phyloP scores from a whole-genome alignment of 2,113 vertebrate genomes.

The Cygnus buccinator region DNA sequence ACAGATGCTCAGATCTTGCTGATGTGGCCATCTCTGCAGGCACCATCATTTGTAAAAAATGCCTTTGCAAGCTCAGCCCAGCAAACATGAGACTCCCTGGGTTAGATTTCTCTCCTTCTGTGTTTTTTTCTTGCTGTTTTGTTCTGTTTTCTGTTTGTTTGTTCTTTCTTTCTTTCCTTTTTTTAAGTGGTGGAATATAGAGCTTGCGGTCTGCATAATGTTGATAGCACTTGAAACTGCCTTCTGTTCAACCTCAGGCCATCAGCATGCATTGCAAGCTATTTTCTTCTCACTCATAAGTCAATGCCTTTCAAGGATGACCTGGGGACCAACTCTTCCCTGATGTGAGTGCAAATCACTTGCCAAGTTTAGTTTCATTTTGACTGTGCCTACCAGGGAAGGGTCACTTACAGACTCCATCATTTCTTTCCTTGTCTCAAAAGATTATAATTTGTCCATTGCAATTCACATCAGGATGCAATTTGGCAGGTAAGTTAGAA shows the following conservation, averaged over 20 bases:
- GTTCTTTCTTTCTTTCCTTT: neutral
- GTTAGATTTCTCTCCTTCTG: neutral
- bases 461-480: slow-evolving; percentile 69
- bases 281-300: neutral
- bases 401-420: slow-evolving; percentile 54
- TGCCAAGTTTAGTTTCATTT: slow-evolving; percentile 43
- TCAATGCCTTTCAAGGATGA: slow-evolving; percentile 2
- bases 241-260: slow-evolving; percentile 10
- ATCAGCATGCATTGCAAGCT: neutral
- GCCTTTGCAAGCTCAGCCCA: neutral
- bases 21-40: neutral
- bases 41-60: accelerated
- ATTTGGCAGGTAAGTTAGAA: slow-evolving; percentile 59
- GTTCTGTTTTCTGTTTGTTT: neutral
- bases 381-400: slow-evolving; percentile 54
- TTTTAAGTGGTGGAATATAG: neutral
- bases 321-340: neutral
- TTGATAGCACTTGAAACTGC: slow-evolving; percentile 47
- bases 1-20: neutral
- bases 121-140: neutral
- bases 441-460: slow-evolving; percentile 59
- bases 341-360: slow-evolving; percentile 40
- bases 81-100: neutral
- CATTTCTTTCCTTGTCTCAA: slow-evolving; percentile 31
- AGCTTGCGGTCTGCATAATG: neutral